Evolutionary conservation across 2,888 invertebrate genomes (phyloP), one percentile per base, ranked within the genome.

Genomic region (Ypsolopha sequella): DNA sequence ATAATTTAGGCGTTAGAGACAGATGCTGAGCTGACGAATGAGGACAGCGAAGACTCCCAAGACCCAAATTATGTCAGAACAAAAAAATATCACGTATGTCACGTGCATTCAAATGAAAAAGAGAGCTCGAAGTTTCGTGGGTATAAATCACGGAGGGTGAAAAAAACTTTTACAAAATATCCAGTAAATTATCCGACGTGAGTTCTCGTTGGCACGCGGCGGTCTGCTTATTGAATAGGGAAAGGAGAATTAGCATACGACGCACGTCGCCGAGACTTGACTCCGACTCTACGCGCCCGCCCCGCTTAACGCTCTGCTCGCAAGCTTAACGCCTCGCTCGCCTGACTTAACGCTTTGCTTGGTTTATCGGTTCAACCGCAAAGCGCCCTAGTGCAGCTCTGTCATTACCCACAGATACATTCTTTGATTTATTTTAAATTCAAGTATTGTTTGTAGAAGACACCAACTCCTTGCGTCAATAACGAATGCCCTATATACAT

Each of bases 111-210:
- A 86, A 85, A 86, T 85, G 84, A 82, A 85, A 84, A 85, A 81
- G 80, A 80, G 81, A 80, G 79, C 80, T 81, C 68, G 77, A 81
- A 86, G 82, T 85, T 86, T 82, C 76, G 76, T 79, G 81, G 77
- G 76, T 79, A 86, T 86, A 86, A 86, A 86, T 86, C 85, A 85
- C 85, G 76, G 82, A 80, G 74, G 81, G 79, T 76, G 80, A 84
- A 85, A 85, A 85, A 85, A 86, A 53, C 76, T 86, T 85, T 82
- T 82, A 85, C 86, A 85, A 85, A 85, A 85, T 86, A 85, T 82
- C 82, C 82, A 85, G 86, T 84, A 85, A 85, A 86, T 85, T 86
- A 85, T 85, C 84, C 81, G 82, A 84, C 85, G 85, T 84, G 86
- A 84, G 80, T 81, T 82, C 79, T 85, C 74, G 73, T 75, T 75